These are phyloP conservation scores for Linhomoeus sp. DNA, from an alignment of 2,888 invertebrate genomes.

Conservation along the genomic window DNA sequence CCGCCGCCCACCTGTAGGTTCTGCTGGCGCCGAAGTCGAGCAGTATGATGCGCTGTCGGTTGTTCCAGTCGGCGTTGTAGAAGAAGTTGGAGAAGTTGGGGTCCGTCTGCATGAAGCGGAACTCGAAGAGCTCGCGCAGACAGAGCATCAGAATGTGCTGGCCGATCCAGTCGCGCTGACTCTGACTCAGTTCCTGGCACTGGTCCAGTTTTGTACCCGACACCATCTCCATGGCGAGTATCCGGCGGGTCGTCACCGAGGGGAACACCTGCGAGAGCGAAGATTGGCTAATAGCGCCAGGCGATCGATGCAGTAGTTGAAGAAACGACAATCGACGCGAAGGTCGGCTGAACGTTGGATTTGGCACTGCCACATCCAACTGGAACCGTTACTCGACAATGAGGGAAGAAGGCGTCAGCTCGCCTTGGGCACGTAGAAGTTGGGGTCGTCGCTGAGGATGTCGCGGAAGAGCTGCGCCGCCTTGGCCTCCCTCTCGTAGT, in stretches of 20 bases:
- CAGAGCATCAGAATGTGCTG: conserved; percentile 50
- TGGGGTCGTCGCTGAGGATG: conserved; percentile 38
- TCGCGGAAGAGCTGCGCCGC: conserved; percentile 51
- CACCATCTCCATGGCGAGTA: conserved; percentile 76
- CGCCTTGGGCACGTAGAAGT: conserved; percentile 72
- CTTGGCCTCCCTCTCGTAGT: conserved; percentile 73
- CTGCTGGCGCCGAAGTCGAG: conserved; percentile 91
- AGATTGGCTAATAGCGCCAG: too few relatives aligned
- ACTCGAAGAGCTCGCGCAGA: conserved; percentile 64
- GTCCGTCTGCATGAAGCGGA: conserved; percentile 93
- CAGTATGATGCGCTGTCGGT: conserved; percentile 40
- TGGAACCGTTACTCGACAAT: too few relatives aligned
- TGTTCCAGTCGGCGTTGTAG: conserved; percentile 27
- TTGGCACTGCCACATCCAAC: too few relatives aligned
- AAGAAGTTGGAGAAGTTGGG: conserved; percentile 99
- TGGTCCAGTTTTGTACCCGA: conserved; percentile 80
- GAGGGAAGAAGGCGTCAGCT: too few relatives aligned
- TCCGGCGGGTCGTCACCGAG: conserved; percentile 49
- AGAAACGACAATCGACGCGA: too few relatives aligned
- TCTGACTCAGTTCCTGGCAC: conserved; percentile 48
- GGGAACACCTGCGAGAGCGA: conserved; percentile 28
- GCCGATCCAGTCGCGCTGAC: background rate
- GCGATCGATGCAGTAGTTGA: too few relatives aligned
- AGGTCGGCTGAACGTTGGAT: too few relatives aligned
- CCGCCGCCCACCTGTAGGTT: background rate